phyloP scores from a whole-genome alignment of 2,888 invertebrate genomes.

The Hydraecia micacea region DNA sequence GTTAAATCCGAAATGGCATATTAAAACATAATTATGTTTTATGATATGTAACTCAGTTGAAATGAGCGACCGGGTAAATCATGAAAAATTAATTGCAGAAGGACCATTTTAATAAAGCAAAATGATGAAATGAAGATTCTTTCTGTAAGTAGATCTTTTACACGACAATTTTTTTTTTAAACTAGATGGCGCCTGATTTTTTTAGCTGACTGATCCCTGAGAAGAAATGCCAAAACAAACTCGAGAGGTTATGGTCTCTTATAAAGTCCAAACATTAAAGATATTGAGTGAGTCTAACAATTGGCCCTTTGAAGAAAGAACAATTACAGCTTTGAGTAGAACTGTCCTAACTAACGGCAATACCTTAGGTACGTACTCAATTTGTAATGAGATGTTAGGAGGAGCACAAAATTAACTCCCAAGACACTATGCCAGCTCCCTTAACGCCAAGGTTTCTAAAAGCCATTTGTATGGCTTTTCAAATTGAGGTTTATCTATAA shows the following conservation, averaged over 20 bases:
- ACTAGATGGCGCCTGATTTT: neutral
- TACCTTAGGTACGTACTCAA: neutral
- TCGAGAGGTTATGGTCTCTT: neutral
- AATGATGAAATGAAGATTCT: neutral
- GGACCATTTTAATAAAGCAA: neutral
- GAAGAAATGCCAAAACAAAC: neutral
- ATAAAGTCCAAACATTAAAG: neutral
- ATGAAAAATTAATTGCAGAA: constrained; percentile 14
- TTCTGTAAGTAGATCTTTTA: neutral
- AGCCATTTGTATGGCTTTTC: neutral
- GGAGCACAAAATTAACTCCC: neutral
- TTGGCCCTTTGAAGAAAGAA: neutral
- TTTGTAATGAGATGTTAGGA: neutral
- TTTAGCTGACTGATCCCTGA: neutral
- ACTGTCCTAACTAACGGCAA: no score
- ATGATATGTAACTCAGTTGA: constrained; percentile 54
- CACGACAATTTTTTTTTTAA: neutral
- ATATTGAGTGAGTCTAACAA: neutral
- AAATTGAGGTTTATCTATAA: neutral
- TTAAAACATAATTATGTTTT: constrained; percentile 50
- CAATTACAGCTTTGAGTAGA: neutral
- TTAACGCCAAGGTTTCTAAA: neutral
- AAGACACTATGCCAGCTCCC: neutral
- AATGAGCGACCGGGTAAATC: constrained; percentile 43
- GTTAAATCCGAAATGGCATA: constrained; percentile 46